Conservation (phyloP, 2,797 vertebrate genomes). For the Pseudochaenichthys georgianus region DNA sequence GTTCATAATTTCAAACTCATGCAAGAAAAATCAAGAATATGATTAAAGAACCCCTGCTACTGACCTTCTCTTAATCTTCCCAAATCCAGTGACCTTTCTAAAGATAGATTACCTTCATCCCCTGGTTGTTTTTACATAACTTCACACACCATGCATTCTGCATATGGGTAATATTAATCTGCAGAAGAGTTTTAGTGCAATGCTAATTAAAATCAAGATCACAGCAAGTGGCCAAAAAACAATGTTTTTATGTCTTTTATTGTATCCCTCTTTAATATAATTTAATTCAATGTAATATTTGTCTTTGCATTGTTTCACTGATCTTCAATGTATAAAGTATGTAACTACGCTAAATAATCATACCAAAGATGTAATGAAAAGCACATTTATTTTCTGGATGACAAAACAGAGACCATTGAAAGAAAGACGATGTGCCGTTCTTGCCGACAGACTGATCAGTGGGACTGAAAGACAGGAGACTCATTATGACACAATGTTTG, state of each 20-base stretch:
- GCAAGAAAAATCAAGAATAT: slow-evolving; percentile 2
- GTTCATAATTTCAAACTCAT: slow-evolving; percentile 24
- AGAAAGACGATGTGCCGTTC: not conserved
- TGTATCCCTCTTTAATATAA: not conserved
- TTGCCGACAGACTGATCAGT: slow-evolving; percentile 5
- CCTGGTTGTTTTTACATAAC: not conserved
- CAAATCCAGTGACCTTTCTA: slow-evolving; percentile 4
- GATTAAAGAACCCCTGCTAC: slow-evolving; percentile 22
- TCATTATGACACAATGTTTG: slow-evolving; percentile 22
- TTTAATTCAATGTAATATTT: not conserved
- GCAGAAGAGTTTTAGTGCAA: not conserved
- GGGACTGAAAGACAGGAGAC: slow-evolving; percentile 28
- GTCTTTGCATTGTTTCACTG: not conserved
- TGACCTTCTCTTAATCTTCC: slow-evolving; percentile 7
- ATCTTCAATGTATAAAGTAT: not conserved
- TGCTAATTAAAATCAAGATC: slow-evolving; percentile 1
- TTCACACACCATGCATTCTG: not conserved
- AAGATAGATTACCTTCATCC: not conserved
- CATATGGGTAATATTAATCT: not conserved
- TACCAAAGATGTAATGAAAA: not conserved
- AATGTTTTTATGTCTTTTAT: not conserved
- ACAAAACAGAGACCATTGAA: not conserved
- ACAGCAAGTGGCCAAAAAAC: not conserved
- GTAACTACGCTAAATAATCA: not conserved
- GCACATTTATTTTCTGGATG: not conserved